phyloP scores from a whole-genome alignment of 2,797 vertebrate species.

The Phoxinus dragarum region DNA sequence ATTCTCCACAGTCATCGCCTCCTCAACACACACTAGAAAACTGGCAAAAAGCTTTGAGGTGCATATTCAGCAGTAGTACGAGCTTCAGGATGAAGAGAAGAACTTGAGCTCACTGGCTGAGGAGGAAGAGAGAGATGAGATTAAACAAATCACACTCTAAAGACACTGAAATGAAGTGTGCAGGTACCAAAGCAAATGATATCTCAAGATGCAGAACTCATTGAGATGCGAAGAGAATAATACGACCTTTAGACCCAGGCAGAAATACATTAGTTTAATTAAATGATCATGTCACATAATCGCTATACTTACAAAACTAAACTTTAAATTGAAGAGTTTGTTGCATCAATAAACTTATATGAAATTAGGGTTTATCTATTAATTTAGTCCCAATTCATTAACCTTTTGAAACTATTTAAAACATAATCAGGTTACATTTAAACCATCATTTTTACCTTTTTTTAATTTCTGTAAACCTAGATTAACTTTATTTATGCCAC shows the following conservation, averaged over 20 bases:
- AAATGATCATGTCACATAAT: not conserved
- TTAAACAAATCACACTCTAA: not conserved
- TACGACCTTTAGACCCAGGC: not conserved
- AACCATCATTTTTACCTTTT: not conserved
- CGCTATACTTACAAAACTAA: not conserved
- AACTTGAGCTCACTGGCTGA: not conserved
- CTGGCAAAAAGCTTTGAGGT: not conserved
- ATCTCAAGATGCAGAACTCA: not conserved
- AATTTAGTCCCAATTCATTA: not conserved
- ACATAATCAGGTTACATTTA: not conserved
- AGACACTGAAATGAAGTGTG: not conserved
- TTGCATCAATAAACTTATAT: too few relatives aligned
- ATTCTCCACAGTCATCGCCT: not conserved
- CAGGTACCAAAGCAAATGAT: not conserved
- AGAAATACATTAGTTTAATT: not conserved
- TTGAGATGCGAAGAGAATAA: constrained; percentile 5
- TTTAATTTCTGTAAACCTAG: not conserved
- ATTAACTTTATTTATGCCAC: not conserved
- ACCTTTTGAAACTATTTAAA: not conserved
- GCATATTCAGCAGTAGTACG: not conserved
- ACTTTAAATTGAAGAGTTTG: not conserved
- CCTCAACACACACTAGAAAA: not conserved
- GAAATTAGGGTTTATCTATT: not conserved
- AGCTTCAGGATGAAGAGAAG: not conserved
- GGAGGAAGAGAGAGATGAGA: not conserved